Base-by-base conservation (phyloP, 1,140 invertebrate genomes). In the Leptinotarsa lineolata region DNA sequence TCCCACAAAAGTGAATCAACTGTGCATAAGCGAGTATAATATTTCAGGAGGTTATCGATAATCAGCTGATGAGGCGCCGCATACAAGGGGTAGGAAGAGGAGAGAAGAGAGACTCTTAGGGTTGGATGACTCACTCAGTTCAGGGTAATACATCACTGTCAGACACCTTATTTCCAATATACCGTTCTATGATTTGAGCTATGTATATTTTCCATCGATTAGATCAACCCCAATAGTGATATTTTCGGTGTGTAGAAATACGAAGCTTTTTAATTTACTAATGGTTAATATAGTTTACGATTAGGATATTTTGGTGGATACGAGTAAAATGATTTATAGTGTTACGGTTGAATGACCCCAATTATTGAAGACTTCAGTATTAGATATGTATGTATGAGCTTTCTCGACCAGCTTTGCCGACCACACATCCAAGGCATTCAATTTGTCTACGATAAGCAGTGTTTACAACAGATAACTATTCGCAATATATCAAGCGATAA, bases 111-210 rank as follows among this genome's bases (percentile, higher is more conserved):
- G 30, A 68, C 73, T 60, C 70, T 73, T 39, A 68, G 72, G 64
- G 68, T 76, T 67, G 76, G 79, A 81, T 81, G 79, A 81, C 78
- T 81, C 80, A 81, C 78, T 81, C 80, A 77, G 76, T 76, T 72
- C 16, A 39, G 73, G 78, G 77, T 80, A 79, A 81, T 81, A 73
- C 78, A 81, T 81, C 80, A 81, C 68, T 81, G 80, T 81, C 80
- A 81, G 76, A 79, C 80, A 80, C 80, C 80, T 81, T 80, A 79
- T 79, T 80, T 80, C 80, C 78, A 80, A 81, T 81, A 81, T 81
- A 81, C 76, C 76, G 74, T 78, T 81, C 78, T 79, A 81, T 81
- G 80, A 81, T 81, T 81, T 80, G 76, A 77, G 80, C 74, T 81
- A 80, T 80, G 77, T 81, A 80, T 81, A 81, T 81, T 80, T 80